phyloP scores from a whole-genome alignment of 1,140 invertebrate species.

The Bombus difficillimus region DNA sequence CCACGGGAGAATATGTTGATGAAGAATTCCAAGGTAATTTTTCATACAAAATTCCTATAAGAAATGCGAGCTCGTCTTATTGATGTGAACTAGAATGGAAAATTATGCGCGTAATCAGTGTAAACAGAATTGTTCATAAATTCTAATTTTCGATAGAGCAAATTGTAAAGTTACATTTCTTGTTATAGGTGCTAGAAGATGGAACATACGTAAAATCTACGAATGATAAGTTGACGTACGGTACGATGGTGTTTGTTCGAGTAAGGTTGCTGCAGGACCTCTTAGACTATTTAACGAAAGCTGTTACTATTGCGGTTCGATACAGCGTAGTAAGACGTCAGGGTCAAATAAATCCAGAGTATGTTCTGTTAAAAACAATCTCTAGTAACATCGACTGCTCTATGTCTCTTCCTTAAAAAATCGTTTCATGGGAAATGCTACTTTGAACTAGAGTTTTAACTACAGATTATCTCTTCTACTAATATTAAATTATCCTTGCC shows the following conservation, averaged over 20 bases:
- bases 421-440: neutral
- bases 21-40: conserved; percentile 93
- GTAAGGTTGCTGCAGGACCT: conserved; percentile 90
- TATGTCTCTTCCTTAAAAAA: neutral
- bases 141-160: neutral
- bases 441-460: too few species aligned
- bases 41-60: neutral
- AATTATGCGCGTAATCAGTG: neutral
- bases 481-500: conserved; percentile 6
- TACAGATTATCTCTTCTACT: too few species aligned
- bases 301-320: conserved; percentile 91
- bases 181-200: conserved; percentile 84
- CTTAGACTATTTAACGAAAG: conserved; percentile 89
- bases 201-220: conserved; percentile 94
- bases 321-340: conserved; percentile 96
- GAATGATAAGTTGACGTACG: conserved; percentile 94
- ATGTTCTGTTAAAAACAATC: conserved; percentile 71
- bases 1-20: conserved; percentile 95
- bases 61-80: neutral
- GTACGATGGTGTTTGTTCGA: conserved; percentile 97
- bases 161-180: neutral
- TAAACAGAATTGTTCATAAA: neutral
- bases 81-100: neutral
- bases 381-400: neutral
- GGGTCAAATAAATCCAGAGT: conserved; percentile 92